Evolutionary conservation across 2,888 invertebrate genomes (phyloP).

Genomic region (Parapristionchus giblindavisi): DNA sequence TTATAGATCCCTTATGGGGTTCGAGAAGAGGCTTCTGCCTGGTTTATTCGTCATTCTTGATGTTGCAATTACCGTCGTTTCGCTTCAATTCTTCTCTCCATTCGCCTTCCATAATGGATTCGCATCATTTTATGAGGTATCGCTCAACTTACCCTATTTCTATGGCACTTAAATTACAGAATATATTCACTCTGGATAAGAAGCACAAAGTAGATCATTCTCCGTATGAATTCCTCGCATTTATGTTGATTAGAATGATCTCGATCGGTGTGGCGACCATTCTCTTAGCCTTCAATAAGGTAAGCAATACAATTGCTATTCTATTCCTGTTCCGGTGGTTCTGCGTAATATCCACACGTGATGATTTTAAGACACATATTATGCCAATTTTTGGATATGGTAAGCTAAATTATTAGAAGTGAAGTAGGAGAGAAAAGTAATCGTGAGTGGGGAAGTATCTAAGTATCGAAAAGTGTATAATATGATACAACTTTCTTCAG

Average conservation of each 20-base stretch:
- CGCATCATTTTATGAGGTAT: neutral
- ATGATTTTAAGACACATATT: no score
- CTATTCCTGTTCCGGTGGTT: no score
- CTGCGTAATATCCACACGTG: no score
- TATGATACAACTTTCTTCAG: neutral
- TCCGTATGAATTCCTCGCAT: constrained; percentile 43
- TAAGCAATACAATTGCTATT: no score
- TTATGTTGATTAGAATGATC: constrained; percentile 35
- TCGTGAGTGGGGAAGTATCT: no score
- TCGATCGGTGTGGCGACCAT: constrained; percentile 38
- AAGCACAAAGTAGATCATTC: constrained; percentile 42
- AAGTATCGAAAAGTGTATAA: neutral
- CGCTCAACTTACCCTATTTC: no score
- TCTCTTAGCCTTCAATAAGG: constrained; percentile 38
- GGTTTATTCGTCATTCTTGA: constrained; percentile 41
- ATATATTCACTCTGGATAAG: constrained; percentile 3
- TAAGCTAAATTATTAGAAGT: no score
- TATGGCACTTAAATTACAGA: no score
- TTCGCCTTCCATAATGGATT: constrained; percentile 40
- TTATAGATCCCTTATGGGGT: neutral
- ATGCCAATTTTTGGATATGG: no score
- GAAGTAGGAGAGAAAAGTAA: no score
- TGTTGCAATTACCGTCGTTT: constrained; percentile 42
- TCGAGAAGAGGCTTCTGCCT: neutral
- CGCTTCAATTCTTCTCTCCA: constrained; percentile 47